Evolutionary conservation across 2,113 vertebrate genomes (phyloP), one percentile per base, ranked within the genome.

Genomic region (Cottus gobio): DNA sequence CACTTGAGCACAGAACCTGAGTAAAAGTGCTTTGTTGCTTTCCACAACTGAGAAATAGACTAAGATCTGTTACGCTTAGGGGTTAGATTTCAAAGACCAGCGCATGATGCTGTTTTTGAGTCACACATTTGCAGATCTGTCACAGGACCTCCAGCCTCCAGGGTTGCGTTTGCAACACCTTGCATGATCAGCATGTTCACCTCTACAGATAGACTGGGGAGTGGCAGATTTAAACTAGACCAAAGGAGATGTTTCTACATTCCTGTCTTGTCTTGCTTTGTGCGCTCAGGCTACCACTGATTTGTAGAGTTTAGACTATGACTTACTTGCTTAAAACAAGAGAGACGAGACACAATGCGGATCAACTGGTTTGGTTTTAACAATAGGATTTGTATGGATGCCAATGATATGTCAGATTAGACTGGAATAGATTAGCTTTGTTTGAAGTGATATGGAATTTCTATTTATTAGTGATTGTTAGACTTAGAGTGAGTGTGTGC

Each of bases 231-330:
- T 44, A 60, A 61, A 74, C 62, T 71, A 71, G 66, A 75, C 80
- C 80, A 72, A 54, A 82, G 82, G 70, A 90, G 77, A 83, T 60
- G 77, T 86, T 87, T 87, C 85, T 90, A n/a, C 82, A 86, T 89
- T 88, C 92, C 88, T 94, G 91, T 87, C 80, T 84, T 75, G 85
- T 94, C 91, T 91, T 92, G 90, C 89, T 85, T 46, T 0, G 42
- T 73, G 75, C 58, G 36, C 62, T 79, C 86, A 72, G 50, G 15
- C 57, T 82, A 8, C 68, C 4, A 2, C 72, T 79, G 69, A 85
- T 72, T 48, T 76, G 15, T 73, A 60, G 70, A 68, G 37, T 83
- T 79, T 34, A 88, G 50, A 68, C 63, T 7, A 12, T 0, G 1
- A 56, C 22, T 44, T 48, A 68, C 46, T 88, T 75, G 22, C 31